A percentile compares a stretch with the other conserved stretches of the same genome.
Conservation (phyloP, 2,888 invertebrate species). For the Nasonia oneida region DNA sequence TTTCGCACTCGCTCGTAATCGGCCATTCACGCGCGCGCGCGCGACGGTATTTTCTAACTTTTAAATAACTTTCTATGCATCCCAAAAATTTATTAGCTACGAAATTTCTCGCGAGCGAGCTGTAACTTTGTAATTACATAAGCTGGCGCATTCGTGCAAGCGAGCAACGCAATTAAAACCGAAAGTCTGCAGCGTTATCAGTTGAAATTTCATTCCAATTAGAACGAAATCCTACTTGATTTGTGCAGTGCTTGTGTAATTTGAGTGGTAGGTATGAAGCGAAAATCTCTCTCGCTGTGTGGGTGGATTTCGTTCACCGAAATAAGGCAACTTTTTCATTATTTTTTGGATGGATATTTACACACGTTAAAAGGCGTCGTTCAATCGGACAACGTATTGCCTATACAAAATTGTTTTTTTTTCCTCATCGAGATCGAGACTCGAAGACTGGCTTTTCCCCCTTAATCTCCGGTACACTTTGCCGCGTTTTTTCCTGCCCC, state of each 20-base stretch:
- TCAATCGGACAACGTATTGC: no score
- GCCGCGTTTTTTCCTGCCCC: background rate
- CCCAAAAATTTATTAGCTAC: background rate
- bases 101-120: background rate
- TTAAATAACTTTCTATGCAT: background rate
- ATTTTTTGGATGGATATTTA: no score
- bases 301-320: background rate
- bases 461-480: slow-evolving; percentile 17
- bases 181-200: slow-evolving; percentile 19
- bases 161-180: slow-evolving; percentile 5
- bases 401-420: no score
- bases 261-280: background rate
- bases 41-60: background rate
- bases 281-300: background rate
- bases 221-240: slow-evolving; percentile 19
- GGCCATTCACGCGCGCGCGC: background rate
- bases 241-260: background rate
- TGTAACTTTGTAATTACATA: slow-evolving; percentile 20
- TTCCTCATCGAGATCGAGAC: no score
- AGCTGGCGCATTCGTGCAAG: background rate
- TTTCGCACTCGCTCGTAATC: background rate
- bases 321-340: background rate
- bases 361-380: no score
- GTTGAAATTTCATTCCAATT: slow-evolving; percentile 19
- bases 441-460: background rate